Evolutionary conservation across 2,797 vertebrate species (phyloP), one percentile per base, ranked within the genome.

Genomic region (Ataeniobius toweri): DNA sequence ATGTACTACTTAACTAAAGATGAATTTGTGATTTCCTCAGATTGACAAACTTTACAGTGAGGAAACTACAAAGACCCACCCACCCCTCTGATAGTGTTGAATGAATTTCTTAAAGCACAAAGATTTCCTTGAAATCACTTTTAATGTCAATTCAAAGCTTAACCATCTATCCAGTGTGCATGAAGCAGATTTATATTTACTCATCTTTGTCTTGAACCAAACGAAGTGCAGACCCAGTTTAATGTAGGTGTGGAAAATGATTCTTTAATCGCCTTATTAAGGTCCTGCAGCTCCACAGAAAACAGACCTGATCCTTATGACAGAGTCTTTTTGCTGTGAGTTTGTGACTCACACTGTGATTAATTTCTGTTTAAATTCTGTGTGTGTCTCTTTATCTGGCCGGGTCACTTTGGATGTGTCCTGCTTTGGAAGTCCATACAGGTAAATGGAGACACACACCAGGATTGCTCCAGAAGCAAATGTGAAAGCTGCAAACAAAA

Each of bases 381-480:
- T 73, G 78, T 88, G 89, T 0, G 78, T 44, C 36, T 95, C 94
- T 31, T 87, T 59, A 55, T 95, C 94, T 28, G 86, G 48, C 6
- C 71, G 84, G 41, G 84, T 90, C 69, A 97, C 78, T 86, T 92
- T 97, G 68, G 93, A 96, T 4, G 97, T 97, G 84, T 99, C 97
- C 86, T 96, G 96, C 94, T 96, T 97, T 77, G 98, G 98, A 88
- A 99, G 95, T 79, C 98, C 98, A 10, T 99, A 98, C 48, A 98
- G 91, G 90, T 99, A 99, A 88, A 99, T 99, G 85, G 98, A 99
- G 86, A 98, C 48, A 44, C 98, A 99, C 36, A 99, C 98, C 7
- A 99, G 93, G 80, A 96, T 1, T 6, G 98, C 91, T 67, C 98
- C 98, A 18, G 92, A 68, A 70, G 93, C 86, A 89, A 99, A 99